Evolutionary conservation across 2,888 invertebrate genomes (phyloP).

Genomic region (Baronia brevicornis): DNA sequence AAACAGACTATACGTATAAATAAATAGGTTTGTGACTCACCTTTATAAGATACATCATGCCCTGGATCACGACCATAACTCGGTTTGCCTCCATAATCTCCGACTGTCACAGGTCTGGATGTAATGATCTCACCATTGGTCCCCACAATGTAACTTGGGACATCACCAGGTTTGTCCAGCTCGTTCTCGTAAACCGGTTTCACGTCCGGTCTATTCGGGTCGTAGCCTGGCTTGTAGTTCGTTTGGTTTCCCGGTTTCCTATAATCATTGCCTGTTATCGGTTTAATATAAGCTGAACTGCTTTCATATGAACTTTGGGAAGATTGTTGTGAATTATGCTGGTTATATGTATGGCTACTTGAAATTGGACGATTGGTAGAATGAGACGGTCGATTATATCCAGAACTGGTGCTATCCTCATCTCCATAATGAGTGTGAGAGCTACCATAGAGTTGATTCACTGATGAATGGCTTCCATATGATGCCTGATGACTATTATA

Average conservation of each 20-base stretch:
- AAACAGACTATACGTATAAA: no score
- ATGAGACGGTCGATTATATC: slow-evolving; percentile 13
- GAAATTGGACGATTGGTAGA: slow-evolving; percentile 9
- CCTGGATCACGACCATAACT: slow-evolving; percentile 38
- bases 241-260: slow-evolving; percentile 17
- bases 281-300: slow-evolving; percentile 16
- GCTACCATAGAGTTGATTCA: no score
- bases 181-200: slow-evolving; percentile 62
- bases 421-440: no score
- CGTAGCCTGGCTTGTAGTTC: slow-evolving; percentile 17
- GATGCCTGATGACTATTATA: no score
- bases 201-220: slow-evolving; percentile 30
- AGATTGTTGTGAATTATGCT: slow-evolving; percentile 17
- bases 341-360: slow-evolving; percentile 12
- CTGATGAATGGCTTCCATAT: no score
- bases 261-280: slow-evolving; percentile 12
- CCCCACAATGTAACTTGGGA: slow-evolving; percentile 44
- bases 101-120: slow-evolving; percentile 50
- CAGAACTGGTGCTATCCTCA: slow-evolving; percentile 5
- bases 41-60: slow-evolving; percentile 37
- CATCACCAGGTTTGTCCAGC: slow-evolving; percentile 41
- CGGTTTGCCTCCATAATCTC: slow-evolving; percentile 38
- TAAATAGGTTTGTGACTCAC: slow-evolving; percentile 32
- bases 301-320: slow-evolving; percentile 15
- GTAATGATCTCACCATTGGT: slow-evolving; percentile 51